These are phyloP conservation scores for Choloepus didactylus DNA, from an alignment of 2,797 vertebrate species.

Conservation along the genomic window DNA sequence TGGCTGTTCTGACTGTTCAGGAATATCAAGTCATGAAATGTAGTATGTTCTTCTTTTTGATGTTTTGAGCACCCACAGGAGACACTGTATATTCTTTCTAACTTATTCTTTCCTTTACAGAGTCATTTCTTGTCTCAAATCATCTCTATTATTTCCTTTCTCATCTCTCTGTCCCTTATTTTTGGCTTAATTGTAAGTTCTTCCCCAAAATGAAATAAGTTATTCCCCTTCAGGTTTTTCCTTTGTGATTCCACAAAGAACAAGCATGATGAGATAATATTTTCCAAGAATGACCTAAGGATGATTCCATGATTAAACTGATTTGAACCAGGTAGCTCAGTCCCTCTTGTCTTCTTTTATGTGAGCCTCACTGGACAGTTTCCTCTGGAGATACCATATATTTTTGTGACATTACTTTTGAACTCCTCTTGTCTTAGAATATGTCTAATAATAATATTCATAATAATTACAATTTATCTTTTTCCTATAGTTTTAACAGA, in stretches of 20 bases:
- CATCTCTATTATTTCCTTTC: constrained; percentile 66
- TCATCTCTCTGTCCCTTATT: constrained; percentile 55
- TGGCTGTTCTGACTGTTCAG: constrained; percentile 73
- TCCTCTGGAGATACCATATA: not conserved
- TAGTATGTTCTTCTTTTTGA: constrained; percentile 73
- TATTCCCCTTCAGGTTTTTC: not conserved
- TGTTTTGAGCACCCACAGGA: constrained; percentile 37
- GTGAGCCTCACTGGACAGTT: not conserved
- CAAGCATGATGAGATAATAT: not conserved
- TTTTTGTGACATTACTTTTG: constrained; percentile 26
- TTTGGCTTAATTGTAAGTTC: constrained; percentile 14
- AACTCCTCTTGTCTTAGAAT: constrained; percentile 9
- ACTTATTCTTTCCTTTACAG: constrained; percentile 75
- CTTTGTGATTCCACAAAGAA: constrained; percentile 53
- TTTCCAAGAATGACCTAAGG: constrained; percentile 43
- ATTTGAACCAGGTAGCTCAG: constrained; percentile 24
- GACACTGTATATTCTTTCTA: constrained; percentile 59
- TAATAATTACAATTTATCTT: not conserved
- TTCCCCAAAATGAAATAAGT: not conserved
- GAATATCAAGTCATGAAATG: constrained; percentile 69
- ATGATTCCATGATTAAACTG: constrained; percentile 9
- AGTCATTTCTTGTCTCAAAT: constrained; percentile 60
- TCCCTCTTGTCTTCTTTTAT: constrained; percentile 17
- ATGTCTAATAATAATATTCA: not conserved
- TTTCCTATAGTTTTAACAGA: not conserved